A percentile compares a stretch with the other conserved stretches of the same genome.
These are phyloP conservation scores for Chroicocephalus ridibundus DNA, from an alignment of 2,113 vertebrate species.

Conservation along the genomic window DNA sequence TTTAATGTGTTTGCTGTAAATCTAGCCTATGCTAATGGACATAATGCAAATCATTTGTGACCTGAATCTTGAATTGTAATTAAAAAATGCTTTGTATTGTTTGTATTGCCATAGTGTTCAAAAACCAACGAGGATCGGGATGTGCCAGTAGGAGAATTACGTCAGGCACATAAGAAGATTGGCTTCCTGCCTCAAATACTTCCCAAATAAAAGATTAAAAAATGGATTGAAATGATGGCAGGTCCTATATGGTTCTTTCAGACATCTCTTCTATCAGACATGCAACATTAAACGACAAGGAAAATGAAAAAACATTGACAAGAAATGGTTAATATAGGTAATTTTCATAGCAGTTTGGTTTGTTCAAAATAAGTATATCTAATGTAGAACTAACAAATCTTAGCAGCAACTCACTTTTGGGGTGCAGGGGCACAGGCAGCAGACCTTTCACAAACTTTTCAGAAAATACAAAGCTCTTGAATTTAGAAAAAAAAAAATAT, in stretches of 20 bases:
- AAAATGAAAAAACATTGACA: not conserved
- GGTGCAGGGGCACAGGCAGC: not conserved
- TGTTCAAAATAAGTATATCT: not conserved
- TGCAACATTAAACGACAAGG: not conserved
- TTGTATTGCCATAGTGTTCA: not conserved
- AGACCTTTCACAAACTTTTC: not conserved
- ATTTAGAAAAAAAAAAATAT: not conserved
- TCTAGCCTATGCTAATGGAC: slow-evolving; percentile 2
- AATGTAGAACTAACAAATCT: not conserved
- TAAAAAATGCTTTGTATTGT: not conserved
- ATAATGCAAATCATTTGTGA: slow-evolving; percentile 11
- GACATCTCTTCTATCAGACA: not conserved
- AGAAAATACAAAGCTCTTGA: not conserved
- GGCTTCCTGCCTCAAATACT: not conserved
- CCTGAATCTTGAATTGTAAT: slow-evolving; percentile 13
- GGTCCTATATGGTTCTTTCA: not conserved
- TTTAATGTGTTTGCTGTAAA: slow-evolving; percentile 58
- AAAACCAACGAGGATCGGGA: not conserved
- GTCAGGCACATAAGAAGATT: not conserved
- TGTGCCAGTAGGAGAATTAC: not conserved
- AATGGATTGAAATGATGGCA: not conserved
- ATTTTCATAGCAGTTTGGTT: not conserved
- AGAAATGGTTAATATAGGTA: not conserved
- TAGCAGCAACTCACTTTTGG: not conserved
- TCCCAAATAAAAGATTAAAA: not conserved